Percentiles rank a stretch among this genome's conserved stretches.
Conservation (phyloP, 2,888 invertebrate species). For the Strigamia transsilvanica region DNA sequence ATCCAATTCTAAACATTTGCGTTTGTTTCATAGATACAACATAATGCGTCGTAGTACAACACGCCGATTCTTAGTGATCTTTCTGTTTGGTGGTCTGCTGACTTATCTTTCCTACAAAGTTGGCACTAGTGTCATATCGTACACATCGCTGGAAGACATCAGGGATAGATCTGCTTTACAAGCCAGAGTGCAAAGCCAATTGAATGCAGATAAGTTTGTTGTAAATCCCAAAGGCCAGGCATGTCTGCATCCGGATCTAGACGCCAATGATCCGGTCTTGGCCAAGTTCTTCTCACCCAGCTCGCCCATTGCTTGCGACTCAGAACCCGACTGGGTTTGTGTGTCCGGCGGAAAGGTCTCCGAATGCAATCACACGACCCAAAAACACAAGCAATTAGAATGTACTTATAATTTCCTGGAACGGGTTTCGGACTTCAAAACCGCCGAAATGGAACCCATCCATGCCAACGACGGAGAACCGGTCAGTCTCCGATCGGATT, state of each 20-base stretch:
- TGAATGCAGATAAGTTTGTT: not conserved
- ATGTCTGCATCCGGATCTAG: constrained; percentile 74
- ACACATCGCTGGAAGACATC: constrained; percentile 26
- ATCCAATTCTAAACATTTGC: no score
- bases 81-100: not conserved
- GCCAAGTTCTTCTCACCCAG: constrained; percentile 74
- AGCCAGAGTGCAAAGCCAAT: constrained; percentile 32
- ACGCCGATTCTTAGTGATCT: constrained; percentile 12
- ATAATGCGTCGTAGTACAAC: constrained; percentile 4
- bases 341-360: not conserved
- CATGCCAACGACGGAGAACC: not conserved
- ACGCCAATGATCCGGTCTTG: constrained; percentile 76
- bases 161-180: constrained; percentile 22
- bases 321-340: constrained; percentile 76
- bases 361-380: constrained; percentile 19
- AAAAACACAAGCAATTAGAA: constrained; percentile 4
- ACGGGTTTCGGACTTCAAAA: constrained; percentile 41
- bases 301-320: constrained; percentile 73
- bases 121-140: not conserved
- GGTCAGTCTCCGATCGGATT: not conserved
- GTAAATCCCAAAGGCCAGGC: constrained; percentile 61
- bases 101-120: constrained; percentile 23
- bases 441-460: not conserved
- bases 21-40: not conserved
- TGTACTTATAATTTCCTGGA: constrained; percentile 50